Evolutionary conservation across 2,888 invertebrate genomes (phyloP), one percentile per base, ranked within the genome.

Genomic region (Sesia bembeciformis): DNA sequence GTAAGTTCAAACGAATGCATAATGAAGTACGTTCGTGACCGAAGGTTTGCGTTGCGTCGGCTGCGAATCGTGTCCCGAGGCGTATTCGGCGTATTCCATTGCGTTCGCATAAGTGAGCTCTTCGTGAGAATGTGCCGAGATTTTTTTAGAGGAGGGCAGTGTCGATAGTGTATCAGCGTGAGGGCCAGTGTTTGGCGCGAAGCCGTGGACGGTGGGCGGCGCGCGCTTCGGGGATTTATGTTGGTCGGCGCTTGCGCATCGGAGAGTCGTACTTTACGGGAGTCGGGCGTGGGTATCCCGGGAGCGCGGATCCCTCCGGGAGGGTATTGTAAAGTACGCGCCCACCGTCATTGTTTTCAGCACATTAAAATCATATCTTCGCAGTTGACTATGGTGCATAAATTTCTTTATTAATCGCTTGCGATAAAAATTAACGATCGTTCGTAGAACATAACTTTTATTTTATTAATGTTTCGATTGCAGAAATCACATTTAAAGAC

Each of bases 401-500:
- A 23, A 23, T 23, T 23, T 23, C 23, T 23, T 23, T 23, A 23
- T 23, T 23, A 23, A 23, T 23, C 23, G 23, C 23, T 23, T 23
- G 23, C 23, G 23, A 23, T 23, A 23, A 23, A 23, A 23, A 23
- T 23, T 23, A 23, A 23, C 23, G 23, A 23, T 23, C 23, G 23
- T 23, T 23, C 23, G 23, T 23, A 23, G 23, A 23, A 23, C 23
- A 23, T 23, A 23, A 23, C 23, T 23, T 23, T 23, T 23, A 23
- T 23, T 23, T 23, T 23, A 23, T 23, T 23, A 23, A 23, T 23
- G 23, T 23, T 23, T 23, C 23, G 23, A 23, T 61, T 76, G 53
- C 84, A 88, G 88, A 83, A 70, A 73, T 83, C 59, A 70, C 75
- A 59, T 68, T 75, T 61, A 88, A 85, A 70, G 85, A 85, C 56